Evolutionary conservation across 2,797 vertebrate genomes (phyloP).

Genomic region (Labeo calbasu): DNA sequence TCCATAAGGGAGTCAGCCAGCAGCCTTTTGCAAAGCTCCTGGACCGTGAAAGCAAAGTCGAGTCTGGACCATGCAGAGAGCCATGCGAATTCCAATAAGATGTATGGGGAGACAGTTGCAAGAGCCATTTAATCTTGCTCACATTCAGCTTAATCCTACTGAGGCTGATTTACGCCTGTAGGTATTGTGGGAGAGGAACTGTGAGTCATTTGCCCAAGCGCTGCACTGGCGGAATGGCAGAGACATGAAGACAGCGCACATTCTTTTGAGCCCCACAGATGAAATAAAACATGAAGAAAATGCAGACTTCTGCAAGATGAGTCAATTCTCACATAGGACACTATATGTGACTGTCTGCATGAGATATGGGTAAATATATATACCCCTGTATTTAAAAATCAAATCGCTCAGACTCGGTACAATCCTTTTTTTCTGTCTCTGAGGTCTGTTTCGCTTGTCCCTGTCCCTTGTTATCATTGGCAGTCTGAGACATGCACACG

Average conservation of each 20-base stretch:
- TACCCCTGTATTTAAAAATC: conserved; percentile 64
- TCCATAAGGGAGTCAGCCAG: conserved; percentile 16
- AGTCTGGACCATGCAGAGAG: conserved; percentile 44
- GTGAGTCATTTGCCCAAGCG: conserved; percentile 67
- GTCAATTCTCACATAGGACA: conserved; percentile 50
- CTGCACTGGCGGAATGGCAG: background rate
- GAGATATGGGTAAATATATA: conserved; percentile 49
- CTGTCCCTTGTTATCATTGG: conserved; percentile 57
- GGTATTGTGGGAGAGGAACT: conserved; percentile 67
- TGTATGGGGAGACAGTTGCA: conserved; percentile 71
- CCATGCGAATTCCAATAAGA: conserved; percentile 75
- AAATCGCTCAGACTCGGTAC: conserved; percentile 58
- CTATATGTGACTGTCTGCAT: conserved; percentile 51
- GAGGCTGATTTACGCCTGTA: conserved; percentile 69
- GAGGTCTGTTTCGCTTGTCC: conserved; percentile 59
- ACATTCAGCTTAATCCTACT: conserved; percentile 71
- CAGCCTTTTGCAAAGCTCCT: conserved; percentile 7
- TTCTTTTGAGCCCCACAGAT: conserved; percentile 48
- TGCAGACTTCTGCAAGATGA: conserved; percentile 58
- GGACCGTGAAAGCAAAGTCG: conserved; percentile 48
- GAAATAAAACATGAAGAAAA: conserved; percentile 33
- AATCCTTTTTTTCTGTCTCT: conserved; percentile 22
- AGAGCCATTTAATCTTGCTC: conserved; percentile 74
- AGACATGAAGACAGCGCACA: conserved; percentile 48
- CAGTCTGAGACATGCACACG: conserved; percentile 45